Percentiles rank a stretch among this genome's conserved stretches.
Evolutionary conservation across 2,797 vertebrate species (phyloP).

Genomic region (Melanogrammus aeglefinus): DNA sequence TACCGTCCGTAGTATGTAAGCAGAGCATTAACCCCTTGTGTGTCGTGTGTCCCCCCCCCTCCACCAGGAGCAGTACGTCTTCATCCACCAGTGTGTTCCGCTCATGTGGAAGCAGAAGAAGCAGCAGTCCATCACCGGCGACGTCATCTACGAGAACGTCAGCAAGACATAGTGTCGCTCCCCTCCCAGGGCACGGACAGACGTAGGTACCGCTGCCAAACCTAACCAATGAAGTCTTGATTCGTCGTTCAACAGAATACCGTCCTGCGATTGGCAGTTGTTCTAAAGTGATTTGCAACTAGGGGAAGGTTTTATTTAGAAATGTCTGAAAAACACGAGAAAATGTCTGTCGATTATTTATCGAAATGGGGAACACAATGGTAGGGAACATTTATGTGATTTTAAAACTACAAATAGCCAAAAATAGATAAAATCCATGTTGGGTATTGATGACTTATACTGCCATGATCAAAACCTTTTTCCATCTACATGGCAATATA

Average conservation of each 20-base stretch:
- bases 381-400: not conserved
- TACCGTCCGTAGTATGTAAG: not conserved
- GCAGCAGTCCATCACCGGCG: constrained; percentile 86
- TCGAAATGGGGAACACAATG: not conserved
- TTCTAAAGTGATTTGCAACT: not conserved
- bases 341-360: not conserved
- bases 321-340: not conserved
- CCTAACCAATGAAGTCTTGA: not conserved
- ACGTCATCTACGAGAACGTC: constrained; percentile 94
- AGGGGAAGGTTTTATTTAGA: not conserved
- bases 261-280: too few relatives aligned
- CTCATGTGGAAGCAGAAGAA: constrained; percentile 97
- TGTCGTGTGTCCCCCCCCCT: not conserved
- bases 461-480: too few relatives aligned
- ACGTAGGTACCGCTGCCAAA: constrained; percentile 38
- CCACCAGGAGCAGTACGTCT: constrained; percentile 92
- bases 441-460: too few relatives aligned
- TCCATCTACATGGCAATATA: not conserved
- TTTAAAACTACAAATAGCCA: not conserved
- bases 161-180: constrained; percentile 84
- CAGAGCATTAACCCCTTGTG: not conserved
- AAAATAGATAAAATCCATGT: too few relatives aligned
- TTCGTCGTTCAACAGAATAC: not conserved
- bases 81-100: constrained; percentile 95
- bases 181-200: constrained; percentile 8